Conservation (phyloP, 2,888 invertebrate species). For the Drosophila quinaria region DNA sequence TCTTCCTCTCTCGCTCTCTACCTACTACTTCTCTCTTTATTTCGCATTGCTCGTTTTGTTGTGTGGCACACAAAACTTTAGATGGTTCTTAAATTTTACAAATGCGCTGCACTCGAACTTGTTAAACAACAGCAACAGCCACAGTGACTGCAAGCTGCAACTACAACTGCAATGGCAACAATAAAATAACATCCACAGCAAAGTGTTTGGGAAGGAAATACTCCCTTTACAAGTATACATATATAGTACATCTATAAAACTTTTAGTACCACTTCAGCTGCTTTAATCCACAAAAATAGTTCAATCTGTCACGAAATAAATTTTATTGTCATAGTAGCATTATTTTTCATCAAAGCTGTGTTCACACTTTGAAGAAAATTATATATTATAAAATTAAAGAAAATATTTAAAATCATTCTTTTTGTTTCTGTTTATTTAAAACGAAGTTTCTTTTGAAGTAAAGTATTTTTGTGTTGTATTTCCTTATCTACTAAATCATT, state of each 20-base stretch:
- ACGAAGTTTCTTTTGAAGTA: neutral
- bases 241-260: constrained; percentile 5
- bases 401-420: neutral
- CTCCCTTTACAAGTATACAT: neutral
- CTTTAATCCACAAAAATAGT: constrained; percentile 9
- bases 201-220: constrained; percentile 28
- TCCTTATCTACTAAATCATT: neutral
- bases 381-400: neutral
- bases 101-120: constrained; percentile 78
- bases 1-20: neutral
- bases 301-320: constrained; percentile 11
- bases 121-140: constrained; percentile 63
- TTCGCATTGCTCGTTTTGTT: constrained; percentile 30
- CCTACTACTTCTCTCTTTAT: neutral
- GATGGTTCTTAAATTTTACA: constrained; percentile 75
- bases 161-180: constrained; percentile 29
- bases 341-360: constrained; percentile 8
- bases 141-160: constrained; percentile 26
- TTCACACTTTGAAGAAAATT: neutral
- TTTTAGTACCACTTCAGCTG: constrained; percentile 16
- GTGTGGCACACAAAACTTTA: constrained; percentile 50
- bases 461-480: neutral
- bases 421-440: neutral
- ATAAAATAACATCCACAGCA: constrained; percentile 14
- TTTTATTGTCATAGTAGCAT: constrained; percentile 5